These are phyloP conservation scores for Syrphus vitripennis DNA, from an alignment of 2,888 invertebrate species.

Conservation along the genomic window DNA sequence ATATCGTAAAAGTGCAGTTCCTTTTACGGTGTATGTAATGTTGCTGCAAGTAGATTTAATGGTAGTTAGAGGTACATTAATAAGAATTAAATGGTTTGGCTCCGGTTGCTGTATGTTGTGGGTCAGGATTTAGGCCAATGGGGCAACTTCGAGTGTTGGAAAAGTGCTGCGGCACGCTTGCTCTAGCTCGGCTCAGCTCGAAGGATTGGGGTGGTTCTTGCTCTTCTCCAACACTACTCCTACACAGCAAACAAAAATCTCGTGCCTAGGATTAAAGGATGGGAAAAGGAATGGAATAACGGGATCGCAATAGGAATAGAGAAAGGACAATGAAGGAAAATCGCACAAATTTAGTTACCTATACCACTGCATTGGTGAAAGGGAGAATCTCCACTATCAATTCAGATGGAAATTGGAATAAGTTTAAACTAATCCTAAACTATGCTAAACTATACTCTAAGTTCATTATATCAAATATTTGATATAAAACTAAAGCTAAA, in stretches of 20 bases:
- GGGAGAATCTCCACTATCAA: neutral
- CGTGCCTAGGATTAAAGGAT: neutral
- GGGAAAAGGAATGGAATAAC: neutral
- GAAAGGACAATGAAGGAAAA: neutral
- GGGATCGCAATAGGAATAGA: neutral
- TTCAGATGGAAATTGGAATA: neutral
- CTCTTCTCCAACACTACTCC: neutral
- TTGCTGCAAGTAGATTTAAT: too few species aligned
- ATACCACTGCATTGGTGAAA: neutral
- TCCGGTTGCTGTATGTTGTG: neutral
- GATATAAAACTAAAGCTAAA: neutral
- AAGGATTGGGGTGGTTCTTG: neutral
- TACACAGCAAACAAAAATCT: neutral
- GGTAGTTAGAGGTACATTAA: too few species aligned
- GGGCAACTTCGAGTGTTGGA: neutral
- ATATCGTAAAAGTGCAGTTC: too few species aligned
- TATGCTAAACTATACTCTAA: neutral
- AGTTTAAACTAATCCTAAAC: neutral
- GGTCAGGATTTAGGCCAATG: neutral
- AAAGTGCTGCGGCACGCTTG: neutral
- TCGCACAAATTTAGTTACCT: neutral
- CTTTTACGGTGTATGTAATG: too few species aligned
- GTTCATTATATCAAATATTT: neutral
- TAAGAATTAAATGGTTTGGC: too few species aligned
- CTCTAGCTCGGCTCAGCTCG: neutral